Evolutionary conservation across 2,888 invertebrate species (phyloP), one percentile per base, ranked within the genome.

Genomic region (Catocala fraxini): DNA sequence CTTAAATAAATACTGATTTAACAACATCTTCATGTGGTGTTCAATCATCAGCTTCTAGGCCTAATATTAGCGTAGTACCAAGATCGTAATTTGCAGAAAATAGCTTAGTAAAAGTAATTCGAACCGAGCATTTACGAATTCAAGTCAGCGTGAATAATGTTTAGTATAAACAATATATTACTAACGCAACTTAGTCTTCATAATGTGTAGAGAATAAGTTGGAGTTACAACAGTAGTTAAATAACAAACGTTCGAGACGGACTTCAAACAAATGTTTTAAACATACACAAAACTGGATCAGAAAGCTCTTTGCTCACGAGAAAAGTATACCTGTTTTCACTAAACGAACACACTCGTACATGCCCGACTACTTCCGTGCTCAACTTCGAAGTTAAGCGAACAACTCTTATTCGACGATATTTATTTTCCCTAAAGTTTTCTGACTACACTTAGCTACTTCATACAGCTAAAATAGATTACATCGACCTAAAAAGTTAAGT

Each of bases 391-490:
- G 62, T 71, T 63, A 15, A 39, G 34, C 45, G 11, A 61, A 63
- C 59, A 61, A 67, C 66, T 66, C 63, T 58, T 71, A 74, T 75
- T 63, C 59, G 52, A 63, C 63, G 25, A 67, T 74, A 75, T 75
- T 75, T 77, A 73, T 75, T 77, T 73, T 64, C 39, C 41, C n/a
- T 48, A 15, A 62, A 77, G 54, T 77, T 77, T 64, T 42, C 53
- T 61, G 60, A 71, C 57, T 68, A 74, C 71, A 63, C 63, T 74
- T 66, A 71, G 66, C 54, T 62, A 49, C 64, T 69, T 74, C 63
- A 66, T 77, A 73, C 71, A 47, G 60, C 62, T 64, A 59, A 77
- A 77, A 75, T 75, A 75, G 68, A 75, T 75, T 73, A 71, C 71
- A 65, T 48, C 46, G 12, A 73, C 60, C 51, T 68, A 61, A 71